Evolutionary conservation across 2,888 invertebrate species (phyloP), one percentile per base, ranked within the genome.

Genomic region (Drosophila antonietae): DNA sequence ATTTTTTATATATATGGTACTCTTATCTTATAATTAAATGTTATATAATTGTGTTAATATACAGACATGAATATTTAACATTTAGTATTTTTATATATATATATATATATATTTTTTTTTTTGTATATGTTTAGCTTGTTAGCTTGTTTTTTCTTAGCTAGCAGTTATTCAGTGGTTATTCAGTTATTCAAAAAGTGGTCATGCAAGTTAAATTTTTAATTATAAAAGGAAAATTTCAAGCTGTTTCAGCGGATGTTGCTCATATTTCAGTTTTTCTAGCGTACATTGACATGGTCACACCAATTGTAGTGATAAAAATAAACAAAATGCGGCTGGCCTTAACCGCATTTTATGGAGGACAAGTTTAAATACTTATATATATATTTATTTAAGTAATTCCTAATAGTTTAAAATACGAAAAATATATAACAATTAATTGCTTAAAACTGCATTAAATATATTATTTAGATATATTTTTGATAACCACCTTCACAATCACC

Each of bases 231-330:
- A 18, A n/a, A 14, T 0, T 28, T 10, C n/a, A 43, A 9, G 28
- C 28, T 28, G 28, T 28, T 28, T 28, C 28, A 28, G 6, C 28
- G 28, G 28, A 28, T 15, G 20, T 5, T n/a, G 18, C 2, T 8
- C 5, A 31, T 43, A 12, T 15, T n/a, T 55, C 2, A 12, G 6
- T 5, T 33, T 35, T 57, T 57, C 14, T 10, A 44, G 7, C 33
- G 15, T 35, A 10, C 7, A 3, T 2, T 15, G 2, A 20, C 33
- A 57, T 31, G 59, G 59, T 49, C 59, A 59, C 59, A 49, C 59
- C 18, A 1, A n/a, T 23, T 5, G 1, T 2, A 12, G 1, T 18
- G 14, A 58, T 35, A 37, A 14, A 7, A 59, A 39, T 23, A 44
- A 37, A 23, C 2, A 10, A 55, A 55, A 23, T 10, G 37, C 15